Evolutionary conservation across 2,797 vertebrate genomes (phyloP).

Genomic region (Sebastes paucispinis): DNA sequence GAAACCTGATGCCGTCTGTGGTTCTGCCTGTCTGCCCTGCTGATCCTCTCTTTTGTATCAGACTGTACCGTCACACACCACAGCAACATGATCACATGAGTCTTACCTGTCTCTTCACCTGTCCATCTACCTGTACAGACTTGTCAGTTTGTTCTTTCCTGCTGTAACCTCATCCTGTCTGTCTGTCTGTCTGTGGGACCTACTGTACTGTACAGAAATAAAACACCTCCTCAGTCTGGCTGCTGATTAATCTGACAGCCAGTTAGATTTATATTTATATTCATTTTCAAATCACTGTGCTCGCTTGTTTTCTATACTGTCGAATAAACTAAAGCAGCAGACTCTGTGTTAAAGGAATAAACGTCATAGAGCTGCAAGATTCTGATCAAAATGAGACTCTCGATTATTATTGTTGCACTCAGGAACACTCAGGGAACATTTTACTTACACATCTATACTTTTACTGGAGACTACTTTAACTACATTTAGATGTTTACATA

Average conservation of each 20-base stretch:
- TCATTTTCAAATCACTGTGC: background rate
- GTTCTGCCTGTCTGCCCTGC: background rate
- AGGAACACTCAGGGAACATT: background rate
- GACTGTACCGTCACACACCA: constrained; percentile 6
- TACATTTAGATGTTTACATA: background rate
- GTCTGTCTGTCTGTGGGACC: background rate
- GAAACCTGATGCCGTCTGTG: background rate
- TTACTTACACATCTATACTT: background rate
- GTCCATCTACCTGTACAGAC: background rate
- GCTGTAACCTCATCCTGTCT: background rate
- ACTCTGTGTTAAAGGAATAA: too few relatives aligned
- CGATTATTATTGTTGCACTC: too few relatives aligned
- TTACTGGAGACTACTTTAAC: background rate
- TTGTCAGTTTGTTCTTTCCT: background rate
- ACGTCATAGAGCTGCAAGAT: too few relatives aligned
- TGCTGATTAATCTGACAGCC: background rate
- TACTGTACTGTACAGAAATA: background rate
- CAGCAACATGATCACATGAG: constrained; percentile 15
- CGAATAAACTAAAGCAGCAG: accelerated
- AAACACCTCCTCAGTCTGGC: background rate
- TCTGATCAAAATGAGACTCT: too few relatives aligned
- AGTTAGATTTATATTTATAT: background rate
- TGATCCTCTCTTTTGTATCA: constrained; percentile 10
- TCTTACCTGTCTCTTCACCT: constrained; percentile 23
- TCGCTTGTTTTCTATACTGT: background rate